phyloP scores from a whole-genome alignment of 1,140 invertebrate genomes.

The Holotrichia oblita region DNA sequence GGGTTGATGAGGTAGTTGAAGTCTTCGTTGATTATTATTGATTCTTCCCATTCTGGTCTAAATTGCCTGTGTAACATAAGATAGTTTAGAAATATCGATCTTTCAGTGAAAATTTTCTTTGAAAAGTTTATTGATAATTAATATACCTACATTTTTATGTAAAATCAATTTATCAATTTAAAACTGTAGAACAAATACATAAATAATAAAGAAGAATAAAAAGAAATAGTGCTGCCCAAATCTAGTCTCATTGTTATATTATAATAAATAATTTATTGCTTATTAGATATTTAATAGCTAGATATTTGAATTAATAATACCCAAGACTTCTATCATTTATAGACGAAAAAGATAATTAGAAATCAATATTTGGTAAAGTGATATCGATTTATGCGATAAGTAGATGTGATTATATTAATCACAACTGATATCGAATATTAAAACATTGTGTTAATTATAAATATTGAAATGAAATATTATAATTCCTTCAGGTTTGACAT shows the following conservation, averaged over 20 bases:
- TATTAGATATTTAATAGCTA: too few relatives aligned
- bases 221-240: neutral
- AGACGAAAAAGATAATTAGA: too few relatives aligned
- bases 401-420: too few relatives aligned
- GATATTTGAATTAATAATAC: neutral
- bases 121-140: neutral
- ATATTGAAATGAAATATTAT: too few relatives aligned
- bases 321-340: neutral
- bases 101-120: too few relatives aligned
- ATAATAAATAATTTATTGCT: neutral
- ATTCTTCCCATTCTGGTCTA: constrained; percentile 57
- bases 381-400: too few relatives aligned
- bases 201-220: neutral
- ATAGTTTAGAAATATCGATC: constrained; percentile 16
- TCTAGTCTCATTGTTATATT: neutral
- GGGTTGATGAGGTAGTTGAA: constrained; percentile 50
- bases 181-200: too few relatives aligned
- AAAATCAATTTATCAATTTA: too few relatives aligned
- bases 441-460: too few relatives aligned
- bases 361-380: too few relatives aligned
- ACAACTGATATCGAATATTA: too few relatives aligned
- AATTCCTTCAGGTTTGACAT: too few relatives aligned
- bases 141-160: neutral
- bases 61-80: constrained; percentile 49
- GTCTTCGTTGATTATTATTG: constrained; percentile 55